Base-by-base conservation (phyloP, 2,888 invertebrate species). In the Eilema griseolum region DNA sequence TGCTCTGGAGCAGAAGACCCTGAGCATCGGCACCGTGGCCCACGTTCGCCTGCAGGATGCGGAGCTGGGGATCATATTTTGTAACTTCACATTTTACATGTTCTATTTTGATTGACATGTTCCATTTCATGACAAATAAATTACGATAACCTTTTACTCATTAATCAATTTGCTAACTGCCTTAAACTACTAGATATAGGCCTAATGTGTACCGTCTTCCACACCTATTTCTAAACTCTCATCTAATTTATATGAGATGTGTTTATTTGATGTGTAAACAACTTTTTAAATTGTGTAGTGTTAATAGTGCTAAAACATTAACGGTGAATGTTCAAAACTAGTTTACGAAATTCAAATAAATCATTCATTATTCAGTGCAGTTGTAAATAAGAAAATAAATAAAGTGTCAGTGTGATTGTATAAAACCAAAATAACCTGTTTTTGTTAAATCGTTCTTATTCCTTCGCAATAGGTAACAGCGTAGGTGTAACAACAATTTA, bases 381-480 rank as follows among this genome's bases (percentile, higher is more conserved):
- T 52, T n/a, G 12, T 37, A 37, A 12, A 20, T 52, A 52, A 52
- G n/a, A n/a, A 52, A n/a, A 8, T 20, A 10, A n/a, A 52, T 52
- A 52, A 4, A 3, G 52, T 52, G 52, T 52, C 10, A 4, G n/a
- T 52, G 52, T 52, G 16, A 20, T 52, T 20, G 20, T 10, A 52
- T 52, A 20, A n/a, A 52, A 2, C 16, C 20, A 20, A 52, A 52
- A 52, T 52, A 20, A n/a, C 52, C 52, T 8, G n/a, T 52, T 52
- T 52, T 52, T n/a, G 8, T 52, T 20, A 52, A n/a, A 52, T n/a
- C n/a, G 10, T n/a, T 10, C 20, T n/a, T 52, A 7, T n/a, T 52
- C n/a, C 46, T n/a, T 52, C 52, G 52, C 52, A 10, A 52, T 52
- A 52, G n/a, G 52, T n/a, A 52, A 52, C n/a, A 52, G 52, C 52